Conservation (phyloP, 2,797 vertebrate species). For the Anguilla obscura region DNA sequence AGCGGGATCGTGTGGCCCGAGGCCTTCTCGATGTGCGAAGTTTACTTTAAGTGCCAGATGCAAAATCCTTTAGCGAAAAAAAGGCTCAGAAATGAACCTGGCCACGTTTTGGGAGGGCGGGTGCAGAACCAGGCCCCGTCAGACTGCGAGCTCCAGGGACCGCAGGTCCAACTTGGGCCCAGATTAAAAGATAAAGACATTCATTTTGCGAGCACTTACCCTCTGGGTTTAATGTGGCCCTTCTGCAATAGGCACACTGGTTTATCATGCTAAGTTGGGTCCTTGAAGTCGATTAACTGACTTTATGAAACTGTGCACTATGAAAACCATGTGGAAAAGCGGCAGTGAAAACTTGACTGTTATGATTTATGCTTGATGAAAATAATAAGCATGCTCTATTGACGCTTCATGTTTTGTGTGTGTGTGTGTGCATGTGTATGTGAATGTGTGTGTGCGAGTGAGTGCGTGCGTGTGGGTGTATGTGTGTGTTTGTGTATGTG, state of each 20-base stretch:
- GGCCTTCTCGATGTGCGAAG: conserved; percentile 42
- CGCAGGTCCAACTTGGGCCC: conserved; percentile 51
- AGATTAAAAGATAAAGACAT: conserved; percentile 66
- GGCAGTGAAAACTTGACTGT: not conserved
- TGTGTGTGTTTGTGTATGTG: no score
- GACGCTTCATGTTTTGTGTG: not conserved
- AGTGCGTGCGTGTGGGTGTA: no score
- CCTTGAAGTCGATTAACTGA: not conserved
- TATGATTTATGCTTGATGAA: not conserved
- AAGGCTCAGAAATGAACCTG: conserved; percentile 29
- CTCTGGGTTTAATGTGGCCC: conserved; percentile 48
- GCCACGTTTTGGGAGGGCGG: conserved; percentile 23
- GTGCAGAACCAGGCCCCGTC: conserved; percentile 61
- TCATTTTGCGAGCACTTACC: conserved; percentile 50
- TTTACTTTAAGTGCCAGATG: conserved; percentile 53
- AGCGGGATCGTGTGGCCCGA: conserved; percentile 48
- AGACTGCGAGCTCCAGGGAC: conserved; percentile 44
- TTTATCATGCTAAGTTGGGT: not conserved
- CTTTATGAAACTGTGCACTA: not conserved
- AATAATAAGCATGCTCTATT: not conserved
- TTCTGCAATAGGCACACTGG: conserved; percentile 28
- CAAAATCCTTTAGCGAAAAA: conserved; percentile 32
- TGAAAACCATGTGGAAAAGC: not conserved
- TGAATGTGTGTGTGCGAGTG: conserved; percentile 5
- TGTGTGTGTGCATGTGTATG: not conserved